These are phyloP conservation scores for Margarornis squamiger DNA, from an alignment of 2,797 vertebrate genomes.

Conservation along the genomic window DNA sequence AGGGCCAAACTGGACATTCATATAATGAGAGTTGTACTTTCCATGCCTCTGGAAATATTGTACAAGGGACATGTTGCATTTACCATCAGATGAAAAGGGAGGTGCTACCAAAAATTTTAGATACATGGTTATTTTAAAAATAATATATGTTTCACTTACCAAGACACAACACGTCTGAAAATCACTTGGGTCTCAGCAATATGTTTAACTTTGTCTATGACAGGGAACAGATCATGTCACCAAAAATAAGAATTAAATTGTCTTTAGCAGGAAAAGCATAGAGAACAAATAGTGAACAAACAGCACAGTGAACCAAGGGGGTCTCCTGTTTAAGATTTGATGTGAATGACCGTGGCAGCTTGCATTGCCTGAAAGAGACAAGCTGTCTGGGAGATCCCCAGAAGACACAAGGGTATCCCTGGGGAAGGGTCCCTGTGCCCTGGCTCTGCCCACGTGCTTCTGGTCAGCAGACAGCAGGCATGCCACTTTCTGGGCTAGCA, in stretches of 20 bases:
- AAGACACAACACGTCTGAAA: not conserved
- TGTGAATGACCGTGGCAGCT: not conserved
- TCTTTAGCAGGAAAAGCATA: not conserved
- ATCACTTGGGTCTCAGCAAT: not conserved
- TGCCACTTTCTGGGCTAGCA: not conserved
- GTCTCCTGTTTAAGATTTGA: not conserved
- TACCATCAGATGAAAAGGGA: not conserved
- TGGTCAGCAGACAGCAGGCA: not conserved
- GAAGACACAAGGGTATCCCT: not conserved
- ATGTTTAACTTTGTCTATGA: not conserved
- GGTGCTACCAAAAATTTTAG: not conserved
- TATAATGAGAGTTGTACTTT: not conserved
- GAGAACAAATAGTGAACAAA: not conserved
- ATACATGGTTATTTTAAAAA: not conserved
- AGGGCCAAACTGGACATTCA: not conserved
- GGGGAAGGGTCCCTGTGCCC: not conserved
- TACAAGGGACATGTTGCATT: not conserved
- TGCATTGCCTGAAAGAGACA: not conserved
- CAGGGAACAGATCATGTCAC: not conserved
- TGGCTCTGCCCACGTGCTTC: not conserved
- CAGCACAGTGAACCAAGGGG: not conserved
- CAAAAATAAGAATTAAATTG: not conserved
- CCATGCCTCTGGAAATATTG: not conserved
- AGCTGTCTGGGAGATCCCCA: not conserved
- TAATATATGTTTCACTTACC: not conserved